These are phyloP conservation scores for Colletes collaris DNA, from an alignment of 2,888 invertebrate species.

Conservation along the genomic window DNA sequence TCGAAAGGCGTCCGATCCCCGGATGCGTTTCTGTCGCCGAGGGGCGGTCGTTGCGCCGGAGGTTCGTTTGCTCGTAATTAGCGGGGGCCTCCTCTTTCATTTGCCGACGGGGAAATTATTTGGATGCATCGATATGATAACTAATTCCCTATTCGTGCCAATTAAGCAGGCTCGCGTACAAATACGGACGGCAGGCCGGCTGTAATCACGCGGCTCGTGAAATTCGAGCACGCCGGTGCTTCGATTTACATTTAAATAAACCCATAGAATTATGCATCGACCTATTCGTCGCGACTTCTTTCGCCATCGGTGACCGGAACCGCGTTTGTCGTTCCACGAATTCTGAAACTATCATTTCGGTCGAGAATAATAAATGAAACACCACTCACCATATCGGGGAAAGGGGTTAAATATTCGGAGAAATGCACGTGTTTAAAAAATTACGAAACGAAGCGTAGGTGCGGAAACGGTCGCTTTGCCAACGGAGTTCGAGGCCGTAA, in stretches of 20 bases:
- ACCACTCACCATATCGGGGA: too few species aligned
- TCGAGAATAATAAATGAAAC: too few species aligned
- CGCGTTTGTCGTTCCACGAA: not conserved
- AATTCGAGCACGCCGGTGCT: constrained; percentile 22
- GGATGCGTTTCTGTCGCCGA: too few species aligned
- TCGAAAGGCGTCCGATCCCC: too few species aligned
- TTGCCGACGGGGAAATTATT: constrained; percentile 16
- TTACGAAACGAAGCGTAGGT: constrained; percentile 1
- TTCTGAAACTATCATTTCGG: too few species aligned
- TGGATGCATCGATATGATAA: constrained; percentile 22
- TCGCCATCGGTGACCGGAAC: not conserved
- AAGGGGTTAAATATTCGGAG: too few species aligned
- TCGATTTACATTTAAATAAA: constrained; percentile 33
- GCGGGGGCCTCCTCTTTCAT: not conserved
- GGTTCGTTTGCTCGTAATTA: constrained; percentile 24
- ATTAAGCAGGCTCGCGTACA: constrained; percentile 26
- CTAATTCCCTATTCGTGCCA: constrained; percentile 15
- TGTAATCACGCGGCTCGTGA: constrained; percentile 25
- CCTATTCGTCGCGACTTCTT: not conserved
- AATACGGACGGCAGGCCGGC: constrained; percentile 3
- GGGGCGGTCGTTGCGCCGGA: not conserved
- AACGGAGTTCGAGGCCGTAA: constrained; percentile 14
- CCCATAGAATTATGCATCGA: constrained; percentile 25
- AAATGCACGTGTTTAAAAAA: not conserved
- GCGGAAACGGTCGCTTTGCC: constrained; percentile 11